These are phyloP conservation scores for Hippopotamus amphibius DNA, from an alignment of 2,113 vertebrate genomes.

Conservation along the genomic window DNA sequence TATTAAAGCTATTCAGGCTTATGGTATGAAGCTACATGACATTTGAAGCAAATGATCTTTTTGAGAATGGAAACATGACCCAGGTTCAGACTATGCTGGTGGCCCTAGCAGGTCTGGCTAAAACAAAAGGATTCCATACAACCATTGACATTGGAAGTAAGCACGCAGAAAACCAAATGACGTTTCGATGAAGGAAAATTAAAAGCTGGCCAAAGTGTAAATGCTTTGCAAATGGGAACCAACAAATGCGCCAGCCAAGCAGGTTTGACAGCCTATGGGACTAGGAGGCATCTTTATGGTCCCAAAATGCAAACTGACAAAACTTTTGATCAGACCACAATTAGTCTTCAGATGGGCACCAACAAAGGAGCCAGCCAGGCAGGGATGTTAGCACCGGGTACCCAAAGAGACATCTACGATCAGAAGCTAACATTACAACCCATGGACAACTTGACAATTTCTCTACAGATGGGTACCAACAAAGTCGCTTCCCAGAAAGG, in stretches of 20 bases:
- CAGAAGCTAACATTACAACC: slow-evolving; percentile 95
- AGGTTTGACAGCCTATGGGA: no score
- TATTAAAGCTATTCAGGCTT: slow-evolving; percentile 96
- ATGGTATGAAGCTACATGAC: slow-evolving; percentile 96
- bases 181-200: slow-evolving; percentile 96
- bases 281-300: no score
- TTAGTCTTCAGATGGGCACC: no score
- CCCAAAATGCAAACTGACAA: no score
- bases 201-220: slow-evolving; percentile 98
- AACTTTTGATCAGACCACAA: no score
- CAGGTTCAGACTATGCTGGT: slow-evolving; percentile 97
- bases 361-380: no score
- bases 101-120: slow-evolving; percentile 96
- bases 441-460: slow-evolving; percentile 96
- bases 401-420: slow-evolving; percentile 89
- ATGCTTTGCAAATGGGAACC: slow-evolving; percentile 88
- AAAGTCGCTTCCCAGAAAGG: slow-evolving; percentile 98
- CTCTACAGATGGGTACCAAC: slow-evolving; percentile 99
- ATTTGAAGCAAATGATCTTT: slow-evolving; percentile 99
- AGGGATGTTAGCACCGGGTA: no score
- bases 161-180: slow-evolving; percentile 96
- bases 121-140: slow-evolving; percentile 97
- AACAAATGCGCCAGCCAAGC: no score
- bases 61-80: slow-evolving; percentile 98
- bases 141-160: slow-evolving; percentile 97